phyloP scores from a whole-genome alignment of 2,888 invertebrate species.

The Chymomyza fuscimana region DNA sequence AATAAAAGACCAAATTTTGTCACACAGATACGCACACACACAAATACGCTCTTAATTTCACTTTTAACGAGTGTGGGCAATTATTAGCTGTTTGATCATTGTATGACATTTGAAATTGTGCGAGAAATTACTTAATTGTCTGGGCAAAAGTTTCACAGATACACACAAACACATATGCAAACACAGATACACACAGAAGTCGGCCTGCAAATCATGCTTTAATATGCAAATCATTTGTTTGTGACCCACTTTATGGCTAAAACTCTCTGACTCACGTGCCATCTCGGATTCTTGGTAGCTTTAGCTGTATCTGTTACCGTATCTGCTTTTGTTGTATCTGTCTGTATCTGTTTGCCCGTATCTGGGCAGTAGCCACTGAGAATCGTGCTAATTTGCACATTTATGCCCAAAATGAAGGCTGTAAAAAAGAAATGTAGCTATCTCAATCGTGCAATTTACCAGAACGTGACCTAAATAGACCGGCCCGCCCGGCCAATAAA shows the following conservation, averaged over 20 bases:
- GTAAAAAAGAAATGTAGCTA: conserved; percentile 15
- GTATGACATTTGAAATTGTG: conserved; percentile 49
- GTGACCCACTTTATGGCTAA: conserved; percentile 53
- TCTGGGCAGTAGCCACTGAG: conserved; percentile 52
- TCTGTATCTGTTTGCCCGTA: conserved; percentile 22
- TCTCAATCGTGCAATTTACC: conserved; percentile 43
- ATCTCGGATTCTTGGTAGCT: not conserved
- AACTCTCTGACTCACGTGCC: conserved; percentile 47
- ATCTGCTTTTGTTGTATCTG: conserved; percentile 18
- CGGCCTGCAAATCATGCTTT: conserved; percentile 23
- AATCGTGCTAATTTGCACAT: conserved; percentile 75
- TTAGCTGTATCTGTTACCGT: conserved; percentile 19
- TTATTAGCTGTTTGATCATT: conserved; percentile 28
- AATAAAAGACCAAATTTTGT: conserved; percentile 7
- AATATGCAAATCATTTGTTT: conserved; percentile 65
- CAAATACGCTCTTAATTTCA: conserved; percentile 59
- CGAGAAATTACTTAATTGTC: conserved; percentile 68
- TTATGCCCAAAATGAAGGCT: conserved; percentile 15
- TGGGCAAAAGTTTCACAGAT: conserved; percentile 26
- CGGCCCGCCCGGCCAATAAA: conserved; percentile 47
- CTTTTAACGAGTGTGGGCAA: conserved; percentile 61
- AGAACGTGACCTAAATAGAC: conserved; percentile 72
- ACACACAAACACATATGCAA: not conserved
- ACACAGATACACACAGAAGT: not conserved
- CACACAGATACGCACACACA: conserved; percentile 33